These are phyloP conservation scores for Cheilosia impressa DNA, from an alignment of 2,888 invertebrate species.

Conservation along the genomic window DNA sequence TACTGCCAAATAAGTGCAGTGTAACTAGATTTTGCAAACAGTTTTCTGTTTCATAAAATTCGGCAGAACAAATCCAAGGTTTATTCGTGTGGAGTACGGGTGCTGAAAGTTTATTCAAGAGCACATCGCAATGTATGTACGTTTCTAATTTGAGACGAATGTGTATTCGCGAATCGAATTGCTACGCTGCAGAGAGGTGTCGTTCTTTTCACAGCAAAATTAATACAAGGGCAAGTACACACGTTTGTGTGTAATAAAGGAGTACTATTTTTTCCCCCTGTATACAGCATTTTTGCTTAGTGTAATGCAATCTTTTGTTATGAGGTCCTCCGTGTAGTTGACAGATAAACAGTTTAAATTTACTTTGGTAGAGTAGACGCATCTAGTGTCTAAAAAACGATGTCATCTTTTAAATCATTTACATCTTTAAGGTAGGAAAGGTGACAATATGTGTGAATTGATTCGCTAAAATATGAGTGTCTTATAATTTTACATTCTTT, in stretches of 20 bases:
- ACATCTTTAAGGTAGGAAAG: too few relatives aligned
- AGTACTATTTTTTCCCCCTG: neutral
- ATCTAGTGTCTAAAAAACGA: too few relatives aligned
- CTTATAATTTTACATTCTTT: too few relatives aligned
- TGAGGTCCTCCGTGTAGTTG: too few relatives aligned
- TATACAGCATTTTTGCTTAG: too few relatives aligned
- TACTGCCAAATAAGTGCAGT: neutral
- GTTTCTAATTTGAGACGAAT: constrained; percentile 24
- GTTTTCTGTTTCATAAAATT: constrained; percentile 13
- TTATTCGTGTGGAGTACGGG: neutral
- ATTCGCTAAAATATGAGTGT: too few relatives aligned
- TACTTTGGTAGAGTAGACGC: too few relatives aligned
- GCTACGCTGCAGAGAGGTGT: neutral
- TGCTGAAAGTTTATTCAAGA: constrained; percentile 12
- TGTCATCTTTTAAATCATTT: too few relatives aligned
- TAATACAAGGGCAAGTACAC: constrained; percentile 27
- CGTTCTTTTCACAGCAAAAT: constrained; percentile 17
- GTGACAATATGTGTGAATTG: too few relatives aligned
- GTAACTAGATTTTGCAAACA: constrained; percentile 9
- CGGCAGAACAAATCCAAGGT: constrained; percentile 11
- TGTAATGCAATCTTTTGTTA: too few relatives aligned
- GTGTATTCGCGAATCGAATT: constrained; percentile 12
- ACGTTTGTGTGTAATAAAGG: constrained; percentile 19
- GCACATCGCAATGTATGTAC: constrained; percentile 24
- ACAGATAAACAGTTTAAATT: too few relatives aligned